Conservation (phyloP, 2,888 invertebrate species). For the Drosophila rubida region DNA sequence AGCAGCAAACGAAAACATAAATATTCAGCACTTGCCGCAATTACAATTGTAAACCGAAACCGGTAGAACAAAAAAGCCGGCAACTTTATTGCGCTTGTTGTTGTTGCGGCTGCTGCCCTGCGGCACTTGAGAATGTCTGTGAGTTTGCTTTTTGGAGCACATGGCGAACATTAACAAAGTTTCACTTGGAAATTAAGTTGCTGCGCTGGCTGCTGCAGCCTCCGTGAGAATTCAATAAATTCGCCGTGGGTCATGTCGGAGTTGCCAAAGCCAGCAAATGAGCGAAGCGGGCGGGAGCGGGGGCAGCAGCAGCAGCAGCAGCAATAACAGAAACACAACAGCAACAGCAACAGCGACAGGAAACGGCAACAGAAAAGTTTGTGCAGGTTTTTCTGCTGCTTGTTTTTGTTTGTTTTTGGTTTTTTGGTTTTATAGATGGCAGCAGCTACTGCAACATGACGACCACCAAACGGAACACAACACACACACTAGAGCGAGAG, state of each 20-base stretch:
- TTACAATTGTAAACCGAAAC: slow-evolving; percentile 39
- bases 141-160: slow-evolving; percentile 44
- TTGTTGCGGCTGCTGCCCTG: slow-evolving; percentile 21
- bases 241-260: slow-evolving; percentile 48
- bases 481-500: too few relatives aligned
- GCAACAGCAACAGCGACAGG: slow-evolving; percentile 36
- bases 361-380: slow-evolving; percentile 54
- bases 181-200: slow-evolving; percentile 73
- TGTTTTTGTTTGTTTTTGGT: slow-evolving; percentile 5
- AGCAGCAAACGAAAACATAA: slow-evolving; percentile 2
- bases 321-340: slow-evolving; percentile 50
- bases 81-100: slow-evolving; percentile 16
- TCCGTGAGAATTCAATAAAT: slow-evolving; percentile 72
- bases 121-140: slow-evolving; percentile 63
- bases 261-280: background rate
- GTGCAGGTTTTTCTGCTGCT: slow-evolving; percentile 36
- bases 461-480: slow-evolving; percentile 51
- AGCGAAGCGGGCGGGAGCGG: background rate
- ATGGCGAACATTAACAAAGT: slow-evolving; percentile 72
- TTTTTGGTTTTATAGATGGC: slow-evolving; percentile 18
- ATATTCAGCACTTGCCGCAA: slow-evolving; percentile 43
- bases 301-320: slow-evolving; percentile 35
- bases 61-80: too few relatives aligned
- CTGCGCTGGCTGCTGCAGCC: slow-evolving; percentile 60
- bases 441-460: slow-evolving; percentile 49